Base-by-base conservation (phyloP, 2,888 invertebrate genomes). In the Chalcosyrphus nemorum region DNA sequence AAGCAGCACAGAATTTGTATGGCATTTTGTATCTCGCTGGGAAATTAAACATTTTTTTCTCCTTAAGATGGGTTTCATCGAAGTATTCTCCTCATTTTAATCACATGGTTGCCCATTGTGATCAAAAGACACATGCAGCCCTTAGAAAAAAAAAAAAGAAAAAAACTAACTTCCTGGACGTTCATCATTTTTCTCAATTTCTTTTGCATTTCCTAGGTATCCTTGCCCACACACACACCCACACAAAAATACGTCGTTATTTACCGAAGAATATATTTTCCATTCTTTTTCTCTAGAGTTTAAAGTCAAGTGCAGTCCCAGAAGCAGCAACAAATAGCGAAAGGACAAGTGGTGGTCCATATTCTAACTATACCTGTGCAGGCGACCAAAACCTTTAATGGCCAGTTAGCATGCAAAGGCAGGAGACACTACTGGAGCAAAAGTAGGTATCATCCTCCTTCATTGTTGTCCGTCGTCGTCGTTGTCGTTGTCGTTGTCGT, bases 1-100 rank as follows among this genome's bases (percentile, higher is more conserved):
- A 19, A 68, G 29, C 24, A 13, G 29, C 4, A 29, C 27, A 11
- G 27, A 57, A 21, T 11, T 1, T 21, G 21, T 56, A n/a, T 45
- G 61, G 68, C 52, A 45, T 63, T 38, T 52, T 75, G 47, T 43
- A 56, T 57, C 21, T 70, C 11, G 4, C 76, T 76, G 76, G n/a
- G 76, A 81, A 76, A 81, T 76, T 81, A 71, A 76, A 81, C 27
- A 63, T 52, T 50, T 29, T 32, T 63, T 63, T 76, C 41, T 43
- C 19, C 45, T 47, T 63, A 21, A 24, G 19, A 61, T 2, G 32
- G 61, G 32, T 9, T 21, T 13, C n/a, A n/a, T n/a, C 19, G 11
- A 19, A 11, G 47, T 13, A 32, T 52, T 29, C 29, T 59, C 9
- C 43, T 6, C 2, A 15, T 9, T 2, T 9, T 2, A 47, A 6